A percentile compares a stretch with the other conserved stretches of the same genome.
These are phyloP conservation scores for Drosophila tani DNA, from an alignment of 1,140 invertebrate genomes.

Conservation along the genomic window DNA sequence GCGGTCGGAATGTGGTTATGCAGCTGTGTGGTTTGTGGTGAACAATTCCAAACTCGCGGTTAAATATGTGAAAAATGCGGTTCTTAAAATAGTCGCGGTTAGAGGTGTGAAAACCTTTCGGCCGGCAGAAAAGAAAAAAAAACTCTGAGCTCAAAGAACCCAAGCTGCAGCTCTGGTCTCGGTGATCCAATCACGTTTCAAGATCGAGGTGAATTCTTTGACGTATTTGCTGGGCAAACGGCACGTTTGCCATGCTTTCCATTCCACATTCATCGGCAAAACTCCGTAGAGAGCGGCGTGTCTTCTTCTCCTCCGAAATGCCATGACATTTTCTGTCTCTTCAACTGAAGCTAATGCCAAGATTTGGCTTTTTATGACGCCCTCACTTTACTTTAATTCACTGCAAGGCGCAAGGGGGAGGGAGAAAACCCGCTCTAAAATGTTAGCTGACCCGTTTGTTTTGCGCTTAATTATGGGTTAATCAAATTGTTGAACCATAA, in stretches of 20 bases:
- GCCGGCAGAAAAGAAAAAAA: slow-evolving; percentile 12
- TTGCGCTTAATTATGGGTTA: slow-evolving; percentile 33
- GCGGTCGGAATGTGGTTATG: slow-evolving; percentile 28
- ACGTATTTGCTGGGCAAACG: slow-evolving; percentile 46
- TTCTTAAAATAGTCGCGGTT: slow-evolving; percentile 60
- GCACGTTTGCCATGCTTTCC: slow-evolving; percentile 59
- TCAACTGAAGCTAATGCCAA: slow-evolving; percentile 58
- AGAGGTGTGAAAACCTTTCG: slow-evolving; percentile 59
- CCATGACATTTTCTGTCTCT: slow-evolving; percentile 62
- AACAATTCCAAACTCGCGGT: slow-evolving; percentile 60
- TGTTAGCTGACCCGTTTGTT: slow-evolving; percentile 37
- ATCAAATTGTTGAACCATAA: slow-evolving; percentile 39
- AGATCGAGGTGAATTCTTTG: slow-evolving; percentile 82
- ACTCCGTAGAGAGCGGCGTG: background rate
- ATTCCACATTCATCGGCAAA: slow-evolving; percentile 27
- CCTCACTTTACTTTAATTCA: slow-evolving; percentile 2
- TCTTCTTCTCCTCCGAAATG: slow-evolving; percentile 49
- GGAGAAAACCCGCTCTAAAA: slow-evolving; percentile 16
- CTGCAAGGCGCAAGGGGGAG: slow-evolving; percentile 1
- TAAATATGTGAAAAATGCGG: slow-evolving; percentile 59
- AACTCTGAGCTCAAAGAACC: slow-evolving; percentile 2
- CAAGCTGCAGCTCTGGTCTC: slow-evolving; percentile 5
- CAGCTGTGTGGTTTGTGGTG: slow-evolving; percentile 40
- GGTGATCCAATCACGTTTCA: slow-evolving; percentile 76
- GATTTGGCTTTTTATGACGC: slow-evolving; percentile 63